phyloP scores from a whole-genome alignment of 2,113 vertebrate species.

The Cettia cetti region DNA sequence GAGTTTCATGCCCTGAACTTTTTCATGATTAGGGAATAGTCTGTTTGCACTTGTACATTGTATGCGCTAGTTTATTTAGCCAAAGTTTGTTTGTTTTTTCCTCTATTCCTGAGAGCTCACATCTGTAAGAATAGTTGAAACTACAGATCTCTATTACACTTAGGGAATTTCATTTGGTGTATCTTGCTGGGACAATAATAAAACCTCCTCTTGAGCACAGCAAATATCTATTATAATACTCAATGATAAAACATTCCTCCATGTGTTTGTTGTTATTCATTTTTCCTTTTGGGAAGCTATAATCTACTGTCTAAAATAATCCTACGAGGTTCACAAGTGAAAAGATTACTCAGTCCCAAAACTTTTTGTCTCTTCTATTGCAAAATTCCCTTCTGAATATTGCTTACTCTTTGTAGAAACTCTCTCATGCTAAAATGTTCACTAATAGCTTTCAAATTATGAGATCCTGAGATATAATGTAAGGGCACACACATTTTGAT shows the following conservation, averaged over 20 bases:
- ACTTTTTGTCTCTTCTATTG: not conserved
- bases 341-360: not conserved
- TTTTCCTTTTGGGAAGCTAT: not conserved
- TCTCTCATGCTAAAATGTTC: not conserved
- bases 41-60: not conserved
- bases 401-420: not conserved
- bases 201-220: not conserved
- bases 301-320: not conserved
- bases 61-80: not conserved
- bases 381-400: not conserved
- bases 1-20: not conserved
- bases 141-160: not conserved
- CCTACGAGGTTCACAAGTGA: not conserved
- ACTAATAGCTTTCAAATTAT: not conserved
- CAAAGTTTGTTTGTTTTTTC: conserved; percentile 5
- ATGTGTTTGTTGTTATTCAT: not conserved
- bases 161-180: not conserved
- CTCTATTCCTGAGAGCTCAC: not conserved
- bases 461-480: not conserved
- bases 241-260: not conserved
- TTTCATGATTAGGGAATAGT: not conserved
- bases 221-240: not conserved
- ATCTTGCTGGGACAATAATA: not conserved
- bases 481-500: accelerated
- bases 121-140: not conserved